Conservation (phyloP, 2,888 invertebrate species). For the Caenorhabditis becei region DNA sequence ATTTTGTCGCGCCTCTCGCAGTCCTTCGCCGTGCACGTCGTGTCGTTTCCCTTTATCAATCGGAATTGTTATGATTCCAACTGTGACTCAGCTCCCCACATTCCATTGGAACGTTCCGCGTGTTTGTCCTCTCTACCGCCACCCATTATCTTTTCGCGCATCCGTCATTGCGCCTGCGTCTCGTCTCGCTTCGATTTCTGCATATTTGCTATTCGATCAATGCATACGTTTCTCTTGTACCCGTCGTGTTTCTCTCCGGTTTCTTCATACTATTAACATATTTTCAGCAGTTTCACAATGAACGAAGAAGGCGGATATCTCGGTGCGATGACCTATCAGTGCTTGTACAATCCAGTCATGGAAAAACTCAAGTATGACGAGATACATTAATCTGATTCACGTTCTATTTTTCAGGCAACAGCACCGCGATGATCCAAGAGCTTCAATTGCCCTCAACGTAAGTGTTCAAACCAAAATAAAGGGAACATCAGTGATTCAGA, state of each 20-base stretch:
- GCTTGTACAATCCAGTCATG: conserved; percentile 76
- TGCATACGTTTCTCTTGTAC: not conserved
- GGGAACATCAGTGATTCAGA: conserved; percentile 61
- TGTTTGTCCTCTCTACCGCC: conserved; percentile 25
- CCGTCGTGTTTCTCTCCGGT: not conserved
- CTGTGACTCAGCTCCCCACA: conserved; percentile 32
- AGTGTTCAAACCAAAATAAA: conserved; percentile 15
- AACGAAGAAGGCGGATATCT: conserved; percentile 78
- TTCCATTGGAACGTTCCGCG: conserved; percentile 14
- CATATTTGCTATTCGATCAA: conserved; percentile 31
- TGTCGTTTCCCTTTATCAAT: conserved; percentile 35
- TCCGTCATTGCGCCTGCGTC: conserved; percentile 28
- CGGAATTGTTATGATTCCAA: too few relatives aligned
- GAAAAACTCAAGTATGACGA: conserved; percentile 70
- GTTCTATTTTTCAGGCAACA: too few relatives aligned
- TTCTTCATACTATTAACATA: not conserved
- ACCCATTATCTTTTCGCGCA: conserved; percentile 28
- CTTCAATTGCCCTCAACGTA: conserved; percentile 74
- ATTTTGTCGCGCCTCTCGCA: conserved; percentile 3
- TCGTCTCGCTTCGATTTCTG: conserved; percentile 32
- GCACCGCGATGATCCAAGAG: conserved; percentile 68
- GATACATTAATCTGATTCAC: not conserved
- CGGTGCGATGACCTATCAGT: conserved; percentile 79
- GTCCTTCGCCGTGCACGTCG: conserved; percentile 21
- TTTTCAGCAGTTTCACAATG: conserved; percentile 64